Evolutionary conservation across 1,140 invertebrate species (phyloP).

Genomic region (Bombus sylvicola): DNA sequence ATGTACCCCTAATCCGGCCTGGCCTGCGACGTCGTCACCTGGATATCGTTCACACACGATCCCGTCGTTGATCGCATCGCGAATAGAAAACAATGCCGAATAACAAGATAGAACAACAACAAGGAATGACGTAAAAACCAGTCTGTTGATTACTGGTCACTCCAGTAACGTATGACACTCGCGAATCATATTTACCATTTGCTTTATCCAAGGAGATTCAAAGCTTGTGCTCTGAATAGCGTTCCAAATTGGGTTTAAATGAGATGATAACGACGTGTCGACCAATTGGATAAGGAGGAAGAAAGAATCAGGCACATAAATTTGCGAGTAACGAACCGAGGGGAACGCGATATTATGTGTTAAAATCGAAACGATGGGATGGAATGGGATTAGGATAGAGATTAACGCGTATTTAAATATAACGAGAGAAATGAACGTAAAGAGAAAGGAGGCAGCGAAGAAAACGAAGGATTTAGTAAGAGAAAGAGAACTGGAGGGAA

Average conservation of each 20-base stretch:
- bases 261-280: neutral
- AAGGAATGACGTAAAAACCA: neutral
- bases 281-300: neutral
- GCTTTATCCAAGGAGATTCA: neutral
- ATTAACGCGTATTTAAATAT: neutral
- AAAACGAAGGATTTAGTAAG: neutral
- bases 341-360: neutral
- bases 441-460: neutral
- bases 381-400: neutral
- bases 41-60: conserved; percentile 5
- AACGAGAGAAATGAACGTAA: neutral
- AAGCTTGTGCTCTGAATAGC: neutral
- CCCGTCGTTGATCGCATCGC: conserved; percentile 8
- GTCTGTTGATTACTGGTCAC: conserved; percentile 15
- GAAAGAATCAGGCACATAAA: neutral
- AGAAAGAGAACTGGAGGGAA: neutral
- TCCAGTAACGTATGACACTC: conserved; percentile 11
- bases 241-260: neutral
- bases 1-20: conserved; percentile 24
- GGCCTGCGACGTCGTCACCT: conserved; percentile 8
- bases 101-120: neutral
- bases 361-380: neutral
- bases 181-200: conserved; percentile 15
- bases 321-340: neutral
- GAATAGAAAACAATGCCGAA: neutral